Evolutionary conservation across 2,888 invertebrate species (phyloP).

Genomic region (Digitonthophagus gazella): DNA sequence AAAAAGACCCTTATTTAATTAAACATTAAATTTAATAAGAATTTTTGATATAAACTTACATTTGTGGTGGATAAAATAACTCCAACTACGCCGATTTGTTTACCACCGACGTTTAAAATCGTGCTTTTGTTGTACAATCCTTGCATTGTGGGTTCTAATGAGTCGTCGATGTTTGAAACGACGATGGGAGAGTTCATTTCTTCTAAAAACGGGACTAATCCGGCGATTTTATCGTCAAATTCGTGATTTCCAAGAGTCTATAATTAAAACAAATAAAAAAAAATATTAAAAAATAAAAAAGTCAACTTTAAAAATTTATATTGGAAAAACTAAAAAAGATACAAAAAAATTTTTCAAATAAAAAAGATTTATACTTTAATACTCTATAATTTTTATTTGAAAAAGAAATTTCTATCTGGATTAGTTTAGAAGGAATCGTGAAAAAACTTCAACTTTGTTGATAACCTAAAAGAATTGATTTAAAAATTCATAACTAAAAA

Average conservation of each 20-base stretch:
- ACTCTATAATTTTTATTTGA: too few species aligned
- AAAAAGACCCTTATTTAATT: neutral
- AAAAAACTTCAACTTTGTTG: too few species aligned
- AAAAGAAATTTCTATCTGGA: too few species aligned
- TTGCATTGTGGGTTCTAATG: slow-evolving; percentile 63
- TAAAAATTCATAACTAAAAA: too few species aligned
- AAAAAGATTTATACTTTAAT: too few species aligned
- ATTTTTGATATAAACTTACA: slow-evolving; percentile 51
- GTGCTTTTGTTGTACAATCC: slow-evolving; percentile 64
- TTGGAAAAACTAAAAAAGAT: too few species aligned
- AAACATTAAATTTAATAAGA: neutral
- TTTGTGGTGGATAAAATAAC: slow-evolving; percentile 67
- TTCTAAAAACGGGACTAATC: slow-evolving; percentile 69
- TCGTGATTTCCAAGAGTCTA: slow-evolving; percentile 86
- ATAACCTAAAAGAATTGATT: too few species aligned
- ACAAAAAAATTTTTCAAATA: too few species aligned
- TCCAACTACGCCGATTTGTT: slow-evolving; percentile 77
- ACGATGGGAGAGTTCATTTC: slow-evolving; percentile 61
- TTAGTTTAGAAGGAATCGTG: too few species aligned
- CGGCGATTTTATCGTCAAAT: slow-evolving; percentile 74
- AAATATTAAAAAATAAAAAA: slow-evolving; percentile 25
- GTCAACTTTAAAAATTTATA: neutral
- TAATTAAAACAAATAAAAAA: too few species aligned
- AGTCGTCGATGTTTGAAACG: slow-evolving; percentile 73
- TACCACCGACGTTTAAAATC: slow-evolving; percentile 60